Evolutionary conservation across 2,888 invertebrate genomes (phyloP).

Genomic region (Copidosoma aretas): DNA sequence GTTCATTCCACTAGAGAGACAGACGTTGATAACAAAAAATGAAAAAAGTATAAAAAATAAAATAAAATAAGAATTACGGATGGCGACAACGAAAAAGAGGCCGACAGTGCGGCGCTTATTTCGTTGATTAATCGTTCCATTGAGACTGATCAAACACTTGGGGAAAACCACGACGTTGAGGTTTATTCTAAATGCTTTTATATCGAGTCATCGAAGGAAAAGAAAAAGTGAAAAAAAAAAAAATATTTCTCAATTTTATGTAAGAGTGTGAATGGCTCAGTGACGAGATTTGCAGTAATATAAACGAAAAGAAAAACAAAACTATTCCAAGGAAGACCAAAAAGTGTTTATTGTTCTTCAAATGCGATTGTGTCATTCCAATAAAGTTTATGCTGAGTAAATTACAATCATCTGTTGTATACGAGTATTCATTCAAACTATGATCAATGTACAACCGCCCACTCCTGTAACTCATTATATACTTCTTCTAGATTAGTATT

Average conservation of each 20-base stretch:
- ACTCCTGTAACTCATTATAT: constrained; percentile 10
- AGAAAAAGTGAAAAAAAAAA: not conserved
- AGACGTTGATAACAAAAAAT: constrained; percentile 12
- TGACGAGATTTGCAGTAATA: constrained; percentile 30
- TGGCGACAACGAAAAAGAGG: constrained; percentile 33
- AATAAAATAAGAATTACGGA: too few relatives aligned
- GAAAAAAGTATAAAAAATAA: not conserved
- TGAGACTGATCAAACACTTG: constrained; percentile 38
- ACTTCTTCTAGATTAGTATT: not conserved
- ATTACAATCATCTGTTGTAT: constrained; percentile 36
- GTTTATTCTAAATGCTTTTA: constrained; percentile 42
- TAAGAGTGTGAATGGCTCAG: constrained; percentile 29
- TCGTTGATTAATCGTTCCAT: constrained; percentile 32
- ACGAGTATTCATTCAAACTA: constrained; percentile 26
- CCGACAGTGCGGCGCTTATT: constrained; percentile 16
- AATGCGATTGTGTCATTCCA: constrained; percentile 42
- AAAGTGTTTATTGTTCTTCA: constrained; percentile 40
- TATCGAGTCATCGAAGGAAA: constrained; percentile 35
- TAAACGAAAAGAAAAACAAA: not conserved
- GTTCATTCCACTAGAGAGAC: constrained; percentile 31
- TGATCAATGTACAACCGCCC: too few relatives aligned
- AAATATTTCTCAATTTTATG: constrained; percentile 37
- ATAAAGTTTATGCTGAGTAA: constrained; percentile 41
- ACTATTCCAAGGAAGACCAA: constrained; percentile 37
- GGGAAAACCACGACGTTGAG: constrained; percentile 28